A percentile compares a stretch with the other conserved stretches of the same genome.
Evolutionary conservation across 2,113 vertebrate species (phyloP).

Genomic region (Seriola quinqueradiata): DNA sequence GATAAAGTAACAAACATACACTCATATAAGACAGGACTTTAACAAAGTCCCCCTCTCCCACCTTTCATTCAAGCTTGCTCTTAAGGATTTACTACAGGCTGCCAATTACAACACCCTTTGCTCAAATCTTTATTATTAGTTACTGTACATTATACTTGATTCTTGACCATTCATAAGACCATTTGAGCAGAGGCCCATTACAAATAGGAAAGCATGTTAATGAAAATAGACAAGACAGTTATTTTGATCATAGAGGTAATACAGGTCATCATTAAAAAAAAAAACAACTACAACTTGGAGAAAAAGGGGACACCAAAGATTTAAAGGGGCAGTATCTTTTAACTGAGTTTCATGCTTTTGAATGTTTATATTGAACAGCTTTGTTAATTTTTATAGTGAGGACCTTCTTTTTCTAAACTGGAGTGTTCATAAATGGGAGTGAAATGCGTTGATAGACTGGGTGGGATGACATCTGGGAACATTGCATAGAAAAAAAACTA

Average conservation of each 20-base stretch:
- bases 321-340: conserved; percentile 81
- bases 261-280: conserved; percentile 45
- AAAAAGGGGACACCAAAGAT: conserved; percentile 58
- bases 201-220: conserved; percentile 20
- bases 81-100: conserved; percentile 60
- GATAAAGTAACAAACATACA: conserved; percentile 55
- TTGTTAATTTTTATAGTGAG: conserved; percentile 30
- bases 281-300: conserved; percentile 48
- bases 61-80: conserved; percentile 77
- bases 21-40: conserved; percentile 44
- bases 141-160: conserved; percentile 51
- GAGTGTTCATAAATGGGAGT: conserved; percentile 83
- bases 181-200: conserved; percentile 11
- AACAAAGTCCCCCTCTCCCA: conserved; percentile 22
- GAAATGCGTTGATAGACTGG: conserved; percentile 56
- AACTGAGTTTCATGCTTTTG: conserved; percentile 43
- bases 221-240: conserved; percentile 40
- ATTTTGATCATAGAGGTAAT: conserved; percentile 82
- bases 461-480: conserved; percentile 37
- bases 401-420: conserved; percentile 60
- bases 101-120: conserved; percentile 58
- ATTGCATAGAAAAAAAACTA: conserved; percentile 62
- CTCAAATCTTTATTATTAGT: conserved; percentile 31
- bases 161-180: conserved; percentile 22
- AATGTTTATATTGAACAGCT: conserved; percentile 26